Percentiles rank a stretch among this genome's conserved stretches.
Evolutionary conservation across 2,797 vertebrate genomes (phyloP).

Genomic region (Ctenosaura bakeri): DNA sequence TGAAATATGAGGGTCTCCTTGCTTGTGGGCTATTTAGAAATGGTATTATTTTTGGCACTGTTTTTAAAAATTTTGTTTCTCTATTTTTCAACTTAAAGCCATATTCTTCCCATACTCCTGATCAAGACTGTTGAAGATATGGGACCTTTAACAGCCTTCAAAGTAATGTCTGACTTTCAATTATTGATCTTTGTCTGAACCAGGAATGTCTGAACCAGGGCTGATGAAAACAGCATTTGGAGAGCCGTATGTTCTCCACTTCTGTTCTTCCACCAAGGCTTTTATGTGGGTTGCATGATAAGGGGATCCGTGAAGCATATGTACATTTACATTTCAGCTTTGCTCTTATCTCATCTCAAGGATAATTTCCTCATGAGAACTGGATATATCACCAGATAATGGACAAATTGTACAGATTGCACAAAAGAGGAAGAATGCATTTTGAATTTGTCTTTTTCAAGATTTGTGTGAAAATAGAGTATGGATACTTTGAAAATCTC

Average conservation of each 20-base stretch:
- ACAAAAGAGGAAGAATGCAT: neutral
- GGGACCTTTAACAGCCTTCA: neutral
- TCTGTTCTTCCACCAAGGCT: neutral
- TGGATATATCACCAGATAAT: neutral
- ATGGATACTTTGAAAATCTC: neutral
- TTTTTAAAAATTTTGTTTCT: neutral
- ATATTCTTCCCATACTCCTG: neutral
- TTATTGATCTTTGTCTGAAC: neutral
- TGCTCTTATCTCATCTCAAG: neutral
- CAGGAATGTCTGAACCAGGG: neutral
- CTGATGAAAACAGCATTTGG: too few relatives aligned
- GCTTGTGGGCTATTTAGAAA: neutral
- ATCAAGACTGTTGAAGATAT: neutral
- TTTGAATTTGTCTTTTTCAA: neutral
- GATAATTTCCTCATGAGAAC: neutral
- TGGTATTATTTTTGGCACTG: constrained; percentile 10
- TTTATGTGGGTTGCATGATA: neutral
- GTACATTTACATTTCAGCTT: neutral
- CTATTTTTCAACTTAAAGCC: neutral
- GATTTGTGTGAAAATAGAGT: too few relatives aligned
- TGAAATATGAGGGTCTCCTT: neutral
- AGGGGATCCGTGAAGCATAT: too few relatives aligned
- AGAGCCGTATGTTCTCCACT: neutral
- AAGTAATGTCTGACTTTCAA: neutral
- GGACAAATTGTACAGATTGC: neutral